Evolutionary conservation across 2,888 invertebrate species (phyloP).

Genomic region (Leucophora obtusa): DNA sequence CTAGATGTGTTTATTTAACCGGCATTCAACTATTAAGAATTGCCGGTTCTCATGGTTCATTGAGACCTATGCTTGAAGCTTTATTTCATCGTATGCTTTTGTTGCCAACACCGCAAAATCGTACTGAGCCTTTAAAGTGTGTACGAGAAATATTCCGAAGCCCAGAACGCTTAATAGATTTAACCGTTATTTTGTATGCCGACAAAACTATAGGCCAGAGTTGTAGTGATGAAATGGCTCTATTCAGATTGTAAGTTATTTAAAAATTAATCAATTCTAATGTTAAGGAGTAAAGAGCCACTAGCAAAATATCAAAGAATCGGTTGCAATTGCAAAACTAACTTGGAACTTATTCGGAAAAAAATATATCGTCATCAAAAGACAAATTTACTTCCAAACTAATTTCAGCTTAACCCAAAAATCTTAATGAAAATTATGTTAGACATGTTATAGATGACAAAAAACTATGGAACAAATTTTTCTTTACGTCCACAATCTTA

Average conservation of each 20-base stretch:
- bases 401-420: too few relatives aligned
- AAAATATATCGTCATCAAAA: too few relatives aligned
- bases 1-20: conserved; percentile 92
- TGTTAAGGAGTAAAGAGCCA: too few relatives aligned
- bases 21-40: conserved; percentile 92
- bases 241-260: conserved; percentile 85
- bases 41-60: conserved; percentile 91
- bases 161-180: conserved; percentile 88
- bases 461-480: too few relatives aligned
- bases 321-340: too few relatives aligned
- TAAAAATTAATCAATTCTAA: too few relatives aligned
- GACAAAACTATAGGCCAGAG: conserved; percentile 84
- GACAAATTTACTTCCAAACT: too few relatives aligned
- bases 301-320: too few relatives aligned
- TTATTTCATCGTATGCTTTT: conserved; percentile 95
- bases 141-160: conserved; percentile 85
- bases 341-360: too few relatives aligned
- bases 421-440: too few relatives aligned
- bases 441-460: too few relatives aligned
- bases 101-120: conserved; percentile 90
- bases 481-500: too few relatives aligned
- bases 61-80: conserved; percentile 94
- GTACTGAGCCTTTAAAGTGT: conserved; percentile 91
- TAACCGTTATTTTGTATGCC: conserved; percentile 82
- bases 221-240: conserved; percentile 88